Base-by-base conservation (phyloP, 1,140 invertebrate genomes). In the Pogonus chalceus region DNA sequence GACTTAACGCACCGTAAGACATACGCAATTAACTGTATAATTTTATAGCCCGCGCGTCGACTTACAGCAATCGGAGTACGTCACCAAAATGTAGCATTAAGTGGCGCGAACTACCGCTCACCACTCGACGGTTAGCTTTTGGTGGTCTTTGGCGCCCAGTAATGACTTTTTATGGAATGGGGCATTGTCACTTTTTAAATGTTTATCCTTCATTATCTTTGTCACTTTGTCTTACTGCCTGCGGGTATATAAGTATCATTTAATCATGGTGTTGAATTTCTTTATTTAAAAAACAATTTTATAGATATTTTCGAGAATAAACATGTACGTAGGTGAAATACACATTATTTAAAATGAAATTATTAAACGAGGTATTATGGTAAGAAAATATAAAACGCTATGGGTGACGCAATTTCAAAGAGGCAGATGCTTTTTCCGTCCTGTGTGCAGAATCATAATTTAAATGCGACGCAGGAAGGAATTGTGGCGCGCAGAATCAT, bases 21-120 rank as follows among this genome's bases (percentile, higher is more conserved):
- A 59, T 56, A 59, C 55, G 60, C 58, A 61, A 61, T 61, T 61
- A 61, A 55, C 47, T 59, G 60, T 58, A 61, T 61, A 61, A 61
- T 61, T 61, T 61, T 61, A 61, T 59, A 53, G 60, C 49, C 51
- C 39, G 9, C 9, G 37, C 18, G 37, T 3, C 37, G 37, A 43
- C 37, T 43, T 43, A 43, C 37, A 43, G 18, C 37, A 43, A 16
- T 43, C 37, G 37, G 7, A 43, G 18, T 43, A 43, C 37, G 37
- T 43, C 37, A 43, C 37, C 9, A 43, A 43, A 43, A 43, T 43
- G 37, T 7, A 43, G n/a, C n/a, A n/a, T 16, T 18, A 43, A 43
- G 37, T 43, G 37, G 37, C 37, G 37, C 37, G 37, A 3, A 43
- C 9, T 43, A 16, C 37, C 37, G 37, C 37, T 31, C 4, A 31